Base-by-base conservation (phyloP, 1,140 invertebrate genomes). In the Drosophila ohnishii region DNA sequence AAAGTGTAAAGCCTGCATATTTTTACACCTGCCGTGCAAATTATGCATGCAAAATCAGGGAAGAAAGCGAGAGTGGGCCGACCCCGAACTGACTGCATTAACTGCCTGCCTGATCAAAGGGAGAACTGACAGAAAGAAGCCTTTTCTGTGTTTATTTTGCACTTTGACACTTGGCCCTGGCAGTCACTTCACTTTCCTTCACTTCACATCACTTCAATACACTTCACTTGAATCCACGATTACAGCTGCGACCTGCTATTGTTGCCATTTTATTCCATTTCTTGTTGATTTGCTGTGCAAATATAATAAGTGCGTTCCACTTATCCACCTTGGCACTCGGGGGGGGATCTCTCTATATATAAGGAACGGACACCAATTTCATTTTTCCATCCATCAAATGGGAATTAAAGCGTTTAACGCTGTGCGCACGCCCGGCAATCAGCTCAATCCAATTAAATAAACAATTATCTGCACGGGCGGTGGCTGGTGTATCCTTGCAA, bases 11-110 rank as follows among this genome's bases (percentile, higher is more conserved):
- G 53, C 76, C 75, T 87, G 84, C 84, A 88, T 88, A 87, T 84
- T 80, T 88, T 88, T 69, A 64, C 84, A 78, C 62, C 69, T 75
- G 53, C 37, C 69, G 11, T 39, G 22, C 47, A 67, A 89, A 88
- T 88, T 88, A 88, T 88, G 85, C 74, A 88, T 88, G 84, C 85
- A 80, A 80, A 89, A 83, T 79, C 83, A 63, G 62, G 61, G 75
- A 70, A 61, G 60, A 37, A 48, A 66, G 47, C 32, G 58, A 64
- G 56, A 60, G 40, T 58, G 59, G 53, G 53, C 19, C 34, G 61
- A 25, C 37, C 25, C 11, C 28, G n/a, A 22, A 9, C 16, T 19
- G 70, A 64, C 69, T 86, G 83, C 84, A 87, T 83, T 83, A 87
- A 57, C 66, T 61, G 45, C 22, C 50, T 61, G 42, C 22, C 50